Conservation (phyloP, 2,888 invertebrate genomes). For the Thelaira solivaga region DNA sequence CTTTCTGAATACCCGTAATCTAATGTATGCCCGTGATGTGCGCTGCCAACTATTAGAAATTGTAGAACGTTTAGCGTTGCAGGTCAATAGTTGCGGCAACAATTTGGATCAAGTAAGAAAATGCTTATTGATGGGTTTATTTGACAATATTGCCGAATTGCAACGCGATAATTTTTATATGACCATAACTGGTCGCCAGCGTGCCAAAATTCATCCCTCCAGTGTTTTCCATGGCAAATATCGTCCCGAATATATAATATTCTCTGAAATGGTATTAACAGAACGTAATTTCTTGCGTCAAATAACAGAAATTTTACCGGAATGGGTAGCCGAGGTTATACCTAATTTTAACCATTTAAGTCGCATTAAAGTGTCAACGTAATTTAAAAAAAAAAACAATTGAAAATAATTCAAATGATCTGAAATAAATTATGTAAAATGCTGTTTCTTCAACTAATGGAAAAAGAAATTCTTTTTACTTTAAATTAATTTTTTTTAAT, state of each 20-base stretch:
- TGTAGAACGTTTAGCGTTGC: constrained; percentile 81
- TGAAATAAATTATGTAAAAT: no score
- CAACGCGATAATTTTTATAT: constrained; percentile 84
- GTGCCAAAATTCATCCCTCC: constrained; percentile 90
- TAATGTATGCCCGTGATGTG: constrained; percentile 88
- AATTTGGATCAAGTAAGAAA: constrained; percentile 84
- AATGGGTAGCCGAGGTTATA: constrained; percentile 85
- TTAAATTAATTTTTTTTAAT: no score
- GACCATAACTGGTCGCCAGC: constrained; percentile 81
- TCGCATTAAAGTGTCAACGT: constrained; percentile 65
- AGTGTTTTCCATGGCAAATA: constrained; percentile 81
- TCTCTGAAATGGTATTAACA: constrained; percentile 92
- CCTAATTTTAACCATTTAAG: constrained; percentile 75
- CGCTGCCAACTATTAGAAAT: constrained; percentile 87
- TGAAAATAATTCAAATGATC: no score
- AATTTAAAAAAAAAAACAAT: no score
- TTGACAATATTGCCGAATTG: constrained; percentile 91
- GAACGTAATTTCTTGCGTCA: constrained; percentile 88
- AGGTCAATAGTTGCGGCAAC: constrained; percentile 81
- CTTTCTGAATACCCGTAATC: constrained; percentile 88
- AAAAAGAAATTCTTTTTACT: no score
- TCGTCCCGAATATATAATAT: constrained; percentile 86
- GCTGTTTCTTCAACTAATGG: no score
- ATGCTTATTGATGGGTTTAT: constrained; percentile 88
- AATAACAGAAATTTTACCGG: constrained; percentile 86